phyloP scores from a whole-genome alignment of 2,888 invertebrate genomes.

The Eristalinus aeneus region DNA sequence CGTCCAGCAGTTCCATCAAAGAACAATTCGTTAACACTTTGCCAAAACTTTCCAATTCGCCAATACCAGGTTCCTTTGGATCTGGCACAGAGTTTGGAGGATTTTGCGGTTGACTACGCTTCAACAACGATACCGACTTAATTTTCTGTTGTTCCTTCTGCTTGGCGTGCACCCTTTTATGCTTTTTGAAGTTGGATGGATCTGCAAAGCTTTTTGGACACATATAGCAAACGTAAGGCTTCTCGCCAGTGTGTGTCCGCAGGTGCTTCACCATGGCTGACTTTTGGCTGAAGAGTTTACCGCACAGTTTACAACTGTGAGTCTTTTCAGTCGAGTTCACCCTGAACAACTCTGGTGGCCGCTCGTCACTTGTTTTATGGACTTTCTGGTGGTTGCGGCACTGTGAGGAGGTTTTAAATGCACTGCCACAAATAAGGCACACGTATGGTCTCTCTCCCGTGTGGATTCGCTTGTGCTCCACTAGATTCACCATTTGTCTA shows the following conservation, averaged over 20 bases:
- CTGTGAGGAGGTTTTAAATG: conserved; percentile 58
- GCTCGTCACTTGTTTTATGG: conserved; percentile 30
- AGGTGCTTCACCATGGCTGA: conserved; percentile 71
- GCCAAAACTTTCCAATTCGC: not conserved
- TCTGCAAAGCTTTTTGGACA: conserved; percentile 86
- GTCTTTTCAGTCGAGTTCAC: conserved; percentile 48
- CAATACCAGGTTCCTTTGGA: conserved; percentile 32
- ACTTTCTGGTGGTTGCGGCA: conserved; percentile 38
- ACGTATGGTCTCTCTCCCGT: conserved; percentile 83
- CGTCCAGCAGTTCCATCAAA: conserved; percentile 23
- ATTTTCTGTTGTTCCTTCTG: not conserved
- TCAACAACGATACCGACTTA: not conserved
- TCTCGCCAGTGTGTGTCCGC: conserved; percentile 77
- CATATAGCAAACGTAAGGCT: conserved; percentile 86
- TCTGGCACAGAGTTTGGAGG: conserved; percentile 72
- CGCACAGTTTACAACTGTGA: conserved; percentile 68
- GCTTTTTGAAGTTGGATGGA: conserved; percentile 73
- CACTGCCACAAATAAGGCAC: conserved; percentile 40
- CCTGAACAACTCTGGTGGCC: conserved; percentile 44
- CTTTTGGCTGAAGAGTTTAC: conserved; percentile 59
- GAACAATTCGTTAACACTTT: not conserved
- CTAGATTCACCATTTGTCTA: conserved; percentile 89
- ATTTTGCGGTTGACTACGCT: conserved; percentile 43
- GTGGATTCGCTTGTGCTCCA: conserved; percentile 89
- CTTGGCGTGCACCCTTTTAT: conserved; percentile 54